Evolutionary conservation across 2,113 vertebrate genomes (phyloP).

Genomic region (Bostrychus sinensis): DNA sequence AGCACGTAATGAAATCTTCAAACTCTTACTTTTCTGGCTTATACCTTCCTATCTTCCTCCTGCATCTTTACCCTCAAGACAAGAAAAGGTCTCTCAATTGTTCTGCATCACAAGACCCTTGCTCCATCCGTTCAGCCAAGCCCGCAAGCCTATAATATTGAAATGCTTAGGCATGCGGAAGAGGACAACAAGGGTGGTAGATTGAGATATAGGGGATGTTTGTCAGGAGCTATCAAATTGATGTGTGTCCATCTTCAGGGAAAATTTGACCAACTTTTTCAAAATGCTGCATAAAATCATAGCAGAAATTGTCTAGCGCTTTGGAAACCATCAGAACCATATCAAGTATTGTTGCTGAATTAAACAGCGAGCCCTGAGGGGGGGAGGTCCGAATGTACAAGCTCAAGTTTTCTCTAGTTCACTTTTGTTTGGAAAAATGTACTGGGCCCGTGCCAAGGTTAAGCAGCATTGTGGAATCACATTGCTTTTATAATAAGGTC

Average conservation of each 20-base stretch:
- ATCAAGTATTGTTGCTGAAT: slow-evolving; percentile 34
- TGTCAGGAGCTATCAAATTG: slow-evolving; percentile 76
- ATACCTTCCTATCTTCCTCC: background rate
- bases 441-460: slow-evolving; percentile 44
- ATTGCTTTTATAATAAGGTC: slow-evolving; percentile 44
- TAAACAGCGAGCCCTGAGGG: slow-evolving; percentile 51
- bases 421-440: slow-evolving; percentile 49
- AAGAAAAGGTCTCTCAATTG: slow-evolving; percentile 34
- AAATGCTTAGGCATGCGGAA: slow-evolving; percentile 78
- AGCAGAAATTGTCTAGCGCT: background rate
- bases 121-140: slow-evolving; percentile 61
- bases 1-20: slow-evolving; percentile 27
- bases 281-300: slow-evolving; percentile 7
- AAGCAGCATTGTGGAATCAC: slow-evolving; percentile 25
- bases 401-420: slow-evolving; percentile 30
- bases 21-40: background rate
- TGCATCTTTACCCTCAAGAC: slow-evolving; percentile 42
- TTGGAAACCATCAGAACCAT: slow-evolving; percentile 1
- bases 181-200: slow-evolving; percentile 53
- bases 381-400: slow-evolving; percentile 45
- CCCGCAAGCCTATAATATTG: slow-evolving; percentile 71
- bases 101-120: slow-evolving; percentile 62
- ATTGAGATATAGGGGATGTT: slow-evolving; percentile 54
- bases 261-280: slow-evolving; percentile 4
- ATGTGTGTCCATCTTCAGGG: slow-evolving; percentile 50